These are phyloP conservation scores for Orycteropus afer DNA, from an alignment of 2,113 vertebrate species.

Conservation along the genomic window DNA sequence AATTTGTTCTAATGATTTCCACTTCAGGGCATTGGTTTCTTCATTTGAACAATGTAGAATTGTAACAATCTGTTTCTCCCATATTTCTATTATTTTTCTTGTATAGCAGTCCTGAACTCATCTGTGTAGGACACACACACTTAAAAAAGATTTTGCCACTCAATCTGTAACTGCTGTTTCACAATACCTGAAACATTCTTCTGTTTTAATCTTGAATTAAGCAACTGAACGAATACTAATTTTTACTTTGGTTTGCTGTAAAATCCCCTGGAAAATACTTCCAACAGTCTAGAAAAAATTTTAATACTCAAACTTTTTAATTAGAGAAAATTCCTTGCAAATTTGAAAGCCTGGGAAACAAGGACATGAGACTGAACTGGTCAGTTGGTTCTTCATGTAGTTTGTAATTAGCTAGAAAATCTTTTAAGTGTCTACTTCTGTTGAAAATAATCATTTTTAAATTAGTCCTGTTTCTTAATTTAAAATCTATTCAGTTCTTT, in stretches of 20 bases:
- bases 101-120: background rate
- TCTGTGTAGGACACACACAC: background rate
- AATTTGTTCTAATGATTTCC: background rate
- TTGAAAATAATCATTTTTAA: background rate
- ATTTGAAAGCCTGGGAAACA: background rate
- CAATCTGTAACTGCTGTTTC: background rate
- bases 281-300: background rate
- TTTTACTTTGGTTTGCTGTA: background rate
- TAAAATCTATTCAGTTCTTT: constrained; percentile 43
- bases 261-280: background rate
- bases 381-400: background rate
- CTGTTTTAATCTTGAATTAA: background rate
- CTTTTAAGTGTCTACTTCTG: background rate
- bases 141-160: background rate
- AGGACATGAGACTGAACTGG: background rate
- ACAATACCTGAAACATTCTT: background rate
- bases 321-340: background rate
- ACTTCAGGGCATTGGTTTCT: background rate
- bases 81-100: background rate
- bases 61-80: background rate
- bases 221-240: background rate
- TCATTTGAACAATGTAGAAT: background rate
- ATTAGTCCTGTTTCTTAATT: constrained; percentile 14
- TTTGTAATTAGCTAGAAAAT: constrained; percentile 19
- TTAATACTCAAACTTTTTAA: background rate